phyloP scores from a whole-genome alignment of 2,888 invertebrate genomes.

The Oxystoma pomonae region DNA sequence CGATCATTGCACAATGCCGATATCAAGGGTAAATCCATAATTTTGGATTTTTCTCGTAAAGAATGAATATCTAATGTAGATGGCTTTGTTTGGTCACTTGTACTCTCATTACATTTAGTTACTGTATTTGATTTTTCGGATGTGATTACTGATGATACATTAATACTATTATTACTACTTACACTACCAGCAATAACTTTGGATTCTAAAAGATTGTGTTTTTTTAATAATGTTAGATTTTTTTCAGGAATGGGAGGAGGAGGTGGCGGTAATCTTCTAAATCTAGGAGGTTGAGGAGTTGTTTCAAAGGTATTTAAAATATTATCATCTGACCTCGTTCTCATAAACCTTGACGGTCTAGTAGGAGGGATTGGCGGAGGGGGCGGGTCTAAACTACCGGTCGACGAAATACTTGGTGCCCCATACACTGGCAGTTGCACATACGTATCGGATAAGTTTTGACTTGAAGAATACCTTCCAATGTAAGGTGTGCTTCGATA shows the following conservation, averaged over 20 bases:
- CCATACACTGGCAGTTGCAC: constrained; percentile 69
- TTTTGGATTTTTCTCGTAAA: constrained; percentile 82
- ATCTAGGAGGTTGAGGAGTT: constrained; percentile 52
- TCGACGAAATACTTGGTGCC: constrained; percentile 62
- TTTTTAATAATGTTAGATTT: constrained; percentile 23
- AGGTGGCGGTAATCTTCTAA: constrained; percentile 53
- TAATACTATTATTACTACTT: constrained; percentile 18
- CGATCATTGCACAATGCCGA: constrained; percentile 92
- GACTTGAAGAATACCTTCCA: constrained; percentile 74
- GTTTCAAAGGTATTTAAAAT: constrained; percentile 66
- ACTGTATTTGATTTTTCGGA: constrained; percentile 9
- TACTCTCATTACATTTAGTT: constrained; percentile 14
- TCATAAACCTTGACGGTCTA: constrained; percentile 56
- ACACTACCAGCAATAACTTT: constrained; percentile 25
- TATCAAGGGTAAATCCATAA: constrained; percentile 86
- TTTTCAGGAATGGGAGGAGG: constrained; percentile 43
- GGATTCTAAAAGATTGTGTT: constrained; percentile 22
- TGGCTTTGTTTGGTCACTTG: constrained; percentile 22
- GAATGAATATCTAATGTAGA: constrained; percentile 70
- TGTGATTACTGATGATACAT: constrained; percentile 12
- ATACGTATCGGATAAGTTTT: constrained; percentile 73
- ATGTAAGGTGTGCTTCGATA: constrained; percentile 82
- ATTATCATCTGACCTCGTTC: constrained; percentile 79
- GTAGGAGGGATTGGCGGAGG: constrained; percentile 63
- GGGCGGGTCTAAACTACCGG: constrained; percentile 60